Percentiles rank a stretch among this genome's conserved stretches.
These are phyloP conservation scores for Lepidocyrtoides sp. DNA, from an alignment of 2,888 invertebrate species.

Conservation along the genomic window DNA sequence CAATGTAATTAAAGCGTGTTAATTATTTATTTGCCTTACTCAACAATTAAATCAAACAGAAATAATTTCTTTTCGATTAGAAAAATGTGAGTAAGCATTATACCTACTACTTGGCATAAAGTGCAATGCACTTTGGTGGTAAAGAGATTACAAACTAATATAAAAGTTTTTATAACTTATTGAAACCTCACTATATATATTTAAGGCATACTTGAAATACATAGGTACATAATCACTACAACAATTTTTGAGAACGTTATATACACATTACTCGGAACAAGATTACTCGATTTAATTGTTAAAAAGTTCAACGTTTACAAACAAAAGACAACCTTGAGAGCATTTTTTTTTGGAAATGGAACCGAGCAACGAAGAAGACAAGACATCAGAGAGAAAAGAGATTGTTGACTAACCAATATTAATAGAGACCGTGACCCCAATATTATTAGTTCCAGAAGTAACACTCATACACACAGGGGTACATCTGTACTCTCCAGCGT, in stretches of 20 bases:
- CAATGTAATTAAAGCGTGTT: too few species aligned
- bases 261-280: conserved; percentile 4
- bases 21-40: too few species aligned
- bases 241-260: too few species aligned
- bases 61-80: too few species aligned
- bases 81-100: too few species aligned
- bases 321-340: neutral
- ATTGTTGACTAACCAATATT: conserved; percentile 83
- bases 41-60: too few species aligned
- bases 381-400: conserved; percentile 39
- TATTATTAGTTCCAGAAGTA: conserved; percentile 76
- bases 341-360: conserved; percentile 30
- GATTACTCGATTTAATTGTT: conserved; percentile 36
- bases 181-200: too few species aligned
- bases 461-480: conserved; percentile 79
- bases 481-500: conserved; percentile 85
- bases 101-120: too few species aligned
- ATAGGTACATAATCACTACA: neutral
- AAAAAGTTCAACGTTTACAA: conserved; percentile 45
- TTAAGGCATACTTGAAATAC: neutral
- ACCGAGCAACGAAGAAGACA: conserved; percentile 47
- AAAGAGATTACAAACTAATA: neutral
- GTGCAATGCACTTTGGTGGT: conserved; percentile 10
- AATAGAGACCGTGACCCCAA: conserved; percentile 83
- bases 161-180: neutral